Base-by-base conservation (phyloP, 2,797 vertebrate species). In the Ataeniobius toweri region DNA sequence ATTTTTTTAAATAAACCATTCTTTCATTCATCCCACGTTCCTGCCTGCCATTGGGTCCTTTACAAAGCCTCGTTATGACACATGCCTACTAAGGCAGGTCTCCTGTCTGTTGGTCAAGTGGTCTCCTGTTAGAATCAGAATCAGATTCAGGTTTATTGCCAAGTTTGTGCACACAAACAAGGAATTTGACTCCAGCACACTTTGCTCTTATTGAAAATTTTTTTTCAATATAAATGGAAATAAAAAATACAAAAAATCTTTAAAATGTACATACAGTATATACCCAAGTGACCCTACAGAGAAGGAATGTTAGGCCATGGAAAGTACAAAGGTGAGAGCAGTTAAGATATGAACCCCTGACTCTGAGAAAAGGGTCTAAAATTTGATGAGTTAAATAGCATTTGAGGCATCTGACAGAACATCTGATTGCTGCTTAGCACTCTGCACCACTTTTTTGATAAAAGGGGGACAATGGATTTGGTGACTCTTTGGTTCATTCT, bases 401-500 rank as follows among this genome's bases (percentile, higher is more conserved):
- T 79, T 80, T n/a, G 78, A 83, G 78, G 84, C 39, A 73, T 88
- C 87, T 92, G 91, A 89, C 91, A 92, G 86, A 26, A 10, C 63
- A 41, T 22, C 9, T 22, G 63, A 39, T 67, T 67, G 36, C 28
- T 73, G 83, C 88, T 76, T 85, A 88, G 89, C 89, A 78, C 88
- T 83, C 75, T 86, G 88, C 87, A 90, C 80, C 83, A 79, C 83
- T 85, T 88, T 81, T 89, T 86, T 91, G 73, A 83, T 83, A 78
- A 82, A 79, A 89, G 81, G 73, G 75, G 71, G 80, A 89, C 82
- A 88, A 87, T 91, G 80, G 80, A 85, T 92, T 84, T 91, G 89
- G 91, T 94, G 92, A 93, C 91, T 93, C 90, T 76, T 90, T 89
- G 81, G 79, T 90, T 93, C 87, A 82, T 77, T 81, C 76, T 73